Conservation (phyloP, 1,140 invertebrate species). For the Eumaeus atala region DNA sequence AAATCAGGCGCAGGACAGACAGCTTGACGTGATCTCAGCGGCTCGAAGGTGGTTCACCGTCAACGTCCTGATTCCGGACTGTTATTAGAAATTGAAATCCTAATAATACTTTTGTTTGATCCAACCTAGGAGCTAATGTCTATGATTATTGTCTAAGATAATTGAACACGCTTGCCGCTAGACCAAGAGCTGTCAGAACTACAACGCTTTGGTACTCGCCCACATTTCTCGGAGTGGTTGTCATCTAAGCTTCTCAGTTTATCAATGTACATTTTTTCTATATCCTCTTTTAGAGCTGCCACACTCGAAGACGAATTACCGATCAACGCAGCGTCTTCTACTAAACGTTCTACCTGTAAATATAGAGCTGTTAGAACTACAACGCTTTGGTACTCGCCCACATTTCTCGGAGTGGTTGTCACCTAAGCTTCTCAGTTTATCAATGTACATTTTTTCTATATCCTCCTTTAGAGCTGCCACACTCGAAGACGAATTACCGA, state of each 20-base stretch:
- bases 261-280: slow-evolving; percentile 54
- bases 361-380: too few species aligned
- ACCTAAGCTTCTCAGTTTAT: slow-evolving; percentile 62
- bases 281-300: slow-evolving; percentile 40
- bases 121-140: too few species aligned
- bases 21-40: too few species aligned
- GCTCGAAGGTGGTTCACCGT: too few species aligned
- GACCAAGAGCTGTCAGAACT: too few species aligned
- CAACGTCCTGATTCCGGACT: too few species aligned
- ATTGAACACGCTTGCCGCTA: too few species aligned
- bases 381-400: slow-evolving; percentile 43
- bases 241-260: slow-evolving; percentile 64
- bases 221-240: slow-evolving; percentile 54
- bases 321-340: slow-evolving; percentile 51
- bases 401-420: slow-evolving; percentile 58
- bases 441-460: slow-evolving; percentile 53
- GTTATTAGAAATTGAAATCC: too few species aligned
- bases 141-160: too few species aligned
- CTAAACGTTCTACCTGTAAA: slow-evolving; percentile 50
- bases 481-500: slow-evolving; percentile 24
- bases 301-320: slow-evolving; percentile 25
- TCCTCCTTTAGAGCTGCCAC: slow-evolving; percentile 38
- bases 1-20: too few species aligned
- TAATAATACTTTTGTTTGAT: too few species aligned
- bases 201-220: too few species aligned